These are phyloP conservation scores for Drosophila erecta DNA, from an alignment of 1,140 invertebrate species.

Conservation along the genomic window DNA sequence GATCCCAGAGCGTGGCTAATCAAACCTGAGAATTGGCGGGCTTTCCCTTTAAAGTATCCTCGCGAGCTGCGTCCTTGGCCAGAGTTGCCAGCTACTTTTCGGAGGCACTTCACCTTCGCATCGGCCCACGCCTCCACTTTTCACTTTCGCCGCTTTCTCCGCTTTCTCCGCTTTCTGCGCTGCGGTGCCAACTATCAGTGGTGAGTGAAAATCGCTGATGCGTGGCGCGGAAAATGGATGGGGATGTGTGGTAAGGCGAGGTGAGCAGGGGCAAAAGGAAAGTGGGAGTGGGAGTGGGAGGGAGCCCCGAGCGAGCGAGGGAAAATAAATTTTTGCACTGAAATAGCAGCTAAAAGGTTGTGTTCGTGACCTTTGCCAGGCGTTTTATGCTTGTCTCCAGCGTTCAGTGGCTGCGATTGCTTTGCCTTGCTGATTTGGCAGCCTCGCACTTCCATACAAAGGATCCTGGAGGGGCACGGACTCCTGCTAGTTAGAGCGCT, in stretches of 20 bases:
- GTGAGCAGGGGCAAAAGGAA: neutral
- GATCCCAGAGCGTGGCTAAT: slow-evolving; percentile 56
- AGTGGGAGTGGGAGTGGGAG: no score
- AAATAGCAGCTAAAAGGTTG: slow-evolving; percentile 77
- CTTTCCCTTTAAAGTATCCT: slow-evolving; percentile 8
- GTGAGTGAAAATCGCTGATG: slow-evolving; percentile 80
- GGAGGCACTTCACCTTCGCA: slow-evolving; percentile 42
- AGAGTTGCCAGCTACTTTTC: slow-evolving; percentile 50
- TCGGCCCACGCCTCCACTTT: slow-evolving; percentile 6
- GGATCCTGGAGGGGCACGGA: slow-evolving; percentile 9
- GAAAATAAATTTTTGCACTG: slow-evolving; percentile 66
- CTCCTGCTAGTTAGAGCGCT: slow-evolving; percentile 40
- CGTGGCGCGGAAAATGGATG: slow-evolving; percentile 30
- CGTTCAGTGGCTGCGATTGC: slow-evolving; percentile 66
- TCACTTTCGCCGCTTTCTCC: slow-evolving; percentile 20
- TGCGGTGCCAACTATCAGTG: slow-evolving; percentile 66
- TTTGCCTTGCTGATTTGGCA: slow-evolving; percentile 74
- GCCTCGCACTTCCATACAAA: slow-evolving; percentile 17
- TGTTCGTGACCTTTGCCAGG: slow-evolving; percentile 78
- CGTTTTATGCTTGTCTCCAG: slow-evolving; percentile 74
- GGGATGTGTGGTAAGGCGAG: neutral
- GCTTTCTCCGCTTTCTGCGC: slow-evolving; percentile 37
- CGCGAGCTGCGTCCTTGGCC: slow-evolving; percentile 27
- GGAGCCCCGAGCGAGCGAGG: slow-evolving; percentile 34
- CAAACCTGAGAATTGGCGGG: slow-evolving; percentile 41